A percentile compares a stretch with the other conserved stretches of the same genome.
phyloP scores from a whole-genome alignment of 2,797 vertebrate genomes.

The Urophycis tenuis region DNA sequence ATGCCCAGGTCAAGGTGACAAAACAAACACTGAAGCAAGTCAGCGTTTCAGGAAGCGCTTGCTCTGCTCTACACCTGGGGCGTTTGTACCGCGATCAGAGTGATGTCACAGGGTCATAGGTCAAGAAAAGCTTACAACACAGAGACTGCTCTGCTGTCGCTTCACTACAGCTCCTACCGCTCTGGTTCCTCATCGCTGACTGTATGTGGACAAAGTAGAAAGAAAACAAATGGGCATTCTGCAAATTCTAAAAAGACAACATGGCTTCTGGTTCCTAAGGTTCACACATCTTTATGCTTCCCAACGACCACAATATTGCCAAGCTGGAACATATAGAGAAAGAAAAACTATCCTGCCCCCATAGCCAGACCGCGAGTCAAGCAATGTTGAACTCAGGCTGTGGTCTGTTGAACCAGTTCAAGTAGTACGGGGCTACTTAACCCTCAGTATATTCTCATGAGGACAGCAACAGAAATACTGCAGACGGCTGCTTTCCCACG shows the following conservation, averaged over 20 bases:
- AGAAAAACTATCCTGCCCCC: not conserved
- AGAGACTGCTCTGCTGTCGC: not conserved
- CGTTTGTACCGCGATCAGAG: not conserved
- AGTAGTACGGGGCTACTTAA: not conserved
- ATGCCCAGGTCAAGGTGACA: not conserved
- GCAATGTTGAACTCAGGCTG: not conserved
- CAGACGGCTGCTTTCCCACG: not conserved
- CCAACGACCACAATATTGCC: not conserved
- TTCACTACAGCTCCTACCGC: not conserved
- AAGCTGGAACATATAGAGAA: not conserved
- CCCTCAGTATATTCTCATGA: slow-evolving; percentile 1
- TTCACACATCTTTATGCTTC: not conserved
- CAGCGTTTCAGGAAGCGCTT: not conserved
- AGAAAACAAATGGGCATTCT: too few relatives aligned
- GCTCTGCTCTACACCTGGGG: not conserved
- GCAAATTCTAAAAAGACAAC: not conserved
- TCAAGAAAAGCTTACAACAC: too few relatives aligned
- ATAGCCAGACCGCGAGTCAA: not conserved
- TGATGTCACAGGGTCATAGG: too few relatives aligned
- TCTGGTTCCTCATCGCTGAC: too few relatives aligned
- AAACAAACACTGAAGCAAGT: not conserved
- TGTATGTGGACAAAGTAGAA: too few relatives aligned
- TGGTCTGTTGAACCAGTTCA: not conserved
- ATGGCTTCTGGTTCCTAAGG: not conserved
- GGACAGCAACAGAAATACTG: not conserved